Evolutionary conservation across 2,888 invertebrate species (phyloP).

Genomic region (Lymantria monacha): DNA sequence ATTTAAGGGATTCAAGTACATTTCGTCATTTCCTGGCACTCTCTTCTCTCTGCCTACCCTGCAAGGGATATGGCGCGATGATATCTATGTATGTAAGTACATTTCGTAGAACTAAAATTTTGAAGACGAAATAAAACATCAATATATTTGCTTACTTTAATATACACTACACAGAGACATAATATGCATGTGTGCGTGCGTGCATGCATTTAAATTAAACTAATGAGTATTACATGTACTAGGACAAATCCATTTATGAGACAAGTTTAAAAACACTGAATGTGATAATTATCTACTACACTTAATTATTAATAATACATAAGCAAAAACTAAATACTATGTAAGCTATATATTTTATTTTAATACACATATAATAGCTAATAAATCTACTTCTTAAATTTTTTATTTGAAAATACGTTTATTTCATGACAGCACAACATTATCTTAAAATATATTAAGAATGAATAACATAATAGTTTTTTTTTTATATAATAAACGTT

Average conservation of each 20-base stretch:
- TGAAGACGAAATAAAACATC: background rate
- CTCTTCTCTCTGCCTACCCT: no score
- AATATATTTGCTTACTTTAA: constrained; percentile 25
- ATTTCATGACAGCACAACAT: constrained; percentile 61
- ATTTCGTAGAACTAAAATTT: background rate
- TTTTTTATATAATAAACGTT: constrained; percentile 19
- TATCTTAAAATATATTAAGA: constrained; percentile 31
- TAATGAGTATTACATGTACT: constrained; percentile 80
- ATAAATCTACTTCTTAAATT: constrained; percentile 13
- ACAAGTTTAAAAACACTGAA: constrained; percentile 66
- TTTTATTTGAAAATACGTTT: constrained; percentile 31
- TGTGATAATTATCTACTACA: constrained; percentile 53
- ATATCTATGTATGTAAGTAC: no score
- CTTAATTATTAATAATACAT: constrained; percentile 15
- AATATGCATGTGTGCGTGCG: constrained; percentile 54
- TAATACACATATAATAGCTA: constrained; percentile 8
- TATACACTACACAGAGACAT: constrained; percentile 43
- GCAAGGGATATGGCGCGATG: no score
- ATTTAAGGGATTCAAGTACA: no score
- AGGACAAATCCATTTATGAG: constrained; percentile 41
- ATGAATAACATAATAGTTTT: constrained; percentile 35
- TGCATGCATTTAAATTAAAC: constrained; percentile 44
- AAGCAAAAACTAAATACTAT: background rate
- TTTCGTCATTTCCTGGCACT: no score
- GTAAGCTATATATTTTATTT: background rate